A percentile compares a stretch with the other conserved stretches of the same genome.
Evolutionary conservation across 37 sponge, comb jelly and placozoan genomes (phyloP).

Genomic region (Aplysina aerophoba): DNA sequence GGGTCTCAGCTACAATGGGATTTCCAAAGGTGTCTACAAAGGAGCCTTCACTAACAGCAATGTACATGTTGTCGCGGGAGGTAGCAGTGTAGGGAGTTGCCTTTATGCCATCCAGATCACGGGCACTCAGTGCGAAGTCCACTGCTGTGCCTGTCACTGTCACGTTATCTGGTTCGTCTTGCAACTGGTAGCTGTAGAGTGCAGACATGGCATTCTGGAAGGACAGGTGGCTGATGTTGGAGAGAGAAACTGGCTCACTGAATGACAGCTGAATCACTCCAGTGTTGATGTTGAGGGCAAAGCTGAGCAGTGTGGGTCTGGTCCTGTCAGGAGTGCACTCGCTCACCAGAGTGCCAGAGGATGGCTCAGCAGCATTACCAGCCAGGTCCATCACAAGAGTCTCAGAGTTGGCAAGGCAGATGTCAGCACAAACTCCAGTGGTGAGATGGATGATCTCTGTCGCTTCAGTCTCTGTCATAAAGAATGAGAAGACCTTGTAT

Average conservation of each 20-base stretch:
- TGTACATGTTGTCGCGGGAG: slow-evolving; percentile 38
- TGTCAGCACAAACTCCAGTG: slow-evolving; percentile 2
- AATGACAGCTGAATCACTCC: slow-evolving; percentile 60
- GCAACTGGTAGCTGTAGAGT: slow-evolving; percentile 43
- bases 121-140: neutral
- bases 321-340: slow-evolving; percentile 63
- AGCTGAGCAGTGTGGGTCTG: slow-evolving; percentile 58
- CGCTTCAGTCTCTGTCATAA: neutral
- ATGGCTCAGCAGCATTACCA: slow-evolving; percentile 28
- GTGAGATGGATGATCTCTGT: neutral
- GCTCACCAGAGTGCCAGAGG: neutral
- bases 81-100: slow-evolving; percentile 63
- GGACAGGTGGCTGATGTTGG: slow-evolving; percentile 54
- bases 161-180: slow-evolving; percentile 15
- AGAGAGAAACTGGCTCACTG: slow-evolving; percentile 65
- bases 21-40: slow-evolving; percentile 62
- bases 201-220: slow-evolving; percentile 51
- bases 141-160: neutral
- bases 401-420: neutral
- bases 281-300: slow-evolving; percentile 71
- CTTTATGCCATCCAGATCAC: slow-evolving; percentile 76
- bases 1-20: slow-evolving; percentile 33
- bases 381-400: slow-evolving; percentile 63
- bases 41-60: slow-evolving; percentile 21
- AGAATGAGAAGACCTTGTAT: neutral